Conservation (phyloP, 2,797 vertebrate species). For the Staurois parvus region DNA sequence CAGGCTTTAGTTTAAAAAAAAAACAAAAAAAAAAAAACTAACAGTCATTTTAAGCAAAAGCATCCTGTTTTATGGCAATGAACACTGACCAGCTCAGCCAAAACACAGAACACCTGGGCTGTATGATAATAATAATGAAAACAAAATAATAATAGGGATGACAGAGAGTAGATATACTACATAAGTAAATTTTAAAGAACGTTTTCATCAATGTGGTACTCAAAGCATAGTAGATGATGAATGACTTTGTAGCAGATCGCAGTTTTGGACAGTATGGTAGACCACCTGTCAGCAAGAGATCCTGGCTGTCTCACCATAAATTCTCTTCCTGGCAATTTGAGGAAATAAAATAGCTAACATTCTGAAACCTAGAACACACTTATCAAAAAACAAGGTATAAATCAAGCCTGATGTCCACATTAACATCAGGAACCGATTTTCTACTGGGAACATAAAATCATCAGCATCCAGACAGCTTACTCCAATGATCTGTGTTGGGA, state of each 20-base stretch:
- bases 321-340: conserved; percentile 25
- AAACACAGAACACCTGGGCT: no score
- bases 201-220: background rate
- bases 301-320: conserved; percentile 33
- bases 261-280: conserved; percentile 28
- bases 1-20: no score
- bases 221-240: conserved; percentile 17
- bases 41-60: no score
- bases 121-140: no score
- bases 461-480: background rate
- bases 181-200: no score
- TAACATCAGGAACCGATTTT: conserved; percentile 46
- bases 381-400: conserved; percentile 37
- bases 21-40: no score
- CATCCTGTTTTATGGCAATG: no score
- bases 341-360: conserved; percentile 46
- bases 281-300: conserved; percentile 31
- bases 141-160: no score
- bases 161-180: no score
- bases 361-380: conserved; percentile 43
- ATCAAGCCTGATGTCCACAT: conserved; percentile 3
- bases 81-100: no score
- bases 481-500: background rate
- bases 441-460: conserved; percentile 26
- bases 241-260: conserved; percentile 15